These are phyloP conservation scores for Palythoa heliodiscus DNA, from an alignment of 92 coral and sea anemone genomes.

Conservation along the genomic window DNA sequence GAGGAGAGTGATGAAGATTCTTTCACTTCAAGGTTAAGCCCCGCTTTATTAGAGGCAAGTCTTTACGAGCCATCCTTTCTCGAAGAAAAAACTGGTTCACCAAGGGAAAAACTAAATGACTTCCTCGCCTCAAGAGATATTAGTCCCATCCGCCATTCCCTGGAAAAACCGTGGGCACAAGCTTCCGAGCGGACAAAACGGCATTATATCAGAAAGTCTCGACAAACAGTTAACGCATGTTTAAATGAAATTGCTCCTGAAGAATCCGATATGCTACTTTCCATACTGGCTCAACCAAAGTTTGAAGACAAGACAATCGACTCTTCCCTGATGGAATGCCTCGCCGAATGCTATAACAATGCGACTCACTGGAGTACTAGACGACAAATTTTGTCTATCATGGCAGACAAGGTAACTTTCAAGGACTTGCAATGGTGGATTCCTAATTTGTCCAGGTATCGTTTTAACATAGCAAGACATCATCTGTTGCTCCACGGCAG, in stretches of 20 bases:
- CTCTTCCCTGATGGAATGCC: conserved; percentile 54
- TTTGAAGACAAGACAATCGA: conserved; percentile 45
- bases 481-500: conserved; percentile 63
- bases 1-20: conserved; percentile 32
- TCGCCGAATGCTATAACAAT: conserved; percentile 56
- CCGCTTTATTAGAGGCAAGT: too few species aligned
- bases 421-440: conserved; percentile 53
- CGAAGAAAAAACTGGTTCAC: conserved; percentile 14
- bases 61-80: conserved; percentile 18
- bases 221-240: conserved; percentile 52
- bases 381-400: conserved; percentile 58
- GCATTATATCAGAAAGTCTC: conserved; percentile 54
- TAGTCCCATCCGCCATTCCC: conserved; percentile 62
- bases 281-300: conserved; percentile 24
- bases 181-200: conserved; percentile 63
- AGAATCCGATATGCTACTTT: conserved; percentile 42
- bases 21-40: conserved; percentile 12
- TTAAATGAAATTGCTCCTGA: conserved; percentile 55
- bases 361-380: conserved; percentile 65
- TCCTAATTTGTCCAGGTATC: conserved; percentile 57
- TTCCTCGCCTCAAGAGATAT: conserved; percentile 56
- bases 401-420: conserved; percentile 58
- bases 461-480: conserved; percentile 60
- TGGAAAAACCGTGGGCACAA: conserved; percentile 52
- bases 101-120: conserved; percentile 48